phyloP scores from a whole-genome alignment of 1,140 invertebrate genomes.

The Solenopsis fugax region DNA sequence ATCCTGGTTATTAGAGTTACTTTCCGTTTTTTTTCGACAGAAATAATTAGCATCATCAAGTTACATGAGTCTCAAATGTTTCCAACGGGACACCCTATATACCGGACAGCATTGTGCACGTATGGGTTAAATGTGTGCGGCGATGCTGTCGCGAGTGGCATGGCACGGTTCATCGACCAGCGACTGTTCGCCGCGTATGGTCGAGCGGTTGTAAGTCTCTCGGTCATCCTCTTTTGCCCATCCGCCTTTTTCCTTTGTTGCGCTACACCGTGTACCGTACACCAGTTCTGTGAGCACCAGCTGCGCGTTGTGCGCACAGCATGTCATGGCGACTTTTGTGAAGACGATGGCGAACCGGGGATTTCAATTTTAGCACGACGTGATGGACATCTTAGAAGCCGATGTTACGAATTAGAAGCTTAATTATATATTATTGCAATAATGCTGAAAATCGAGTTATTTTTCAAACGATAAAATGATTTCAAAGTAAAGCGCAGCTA shows the following conservation, averaged over 20 bases:
- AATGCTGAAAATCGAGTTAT: not conserved
- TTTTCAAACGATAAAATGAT: not conserved
- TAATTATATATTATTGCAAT: not conserved
- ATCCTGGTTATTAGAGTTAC: too few species aligned
- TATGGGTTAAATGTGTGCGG: conserved; percentile 47
- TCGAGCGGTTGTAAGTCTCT: conserved; percentile 61
- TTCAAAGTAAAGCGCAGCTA: not conserved
- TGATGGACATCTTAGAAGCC: not conserved
- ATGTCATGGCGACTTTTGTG: conserved; percentile 4
- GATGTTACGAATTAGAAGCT: not conserved
- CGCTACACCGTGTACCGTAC: conserved; percentile 58
- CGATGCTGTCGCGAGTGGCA: conserved; percentile 56
- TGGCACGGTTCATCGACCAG: conserved; percentile 62
- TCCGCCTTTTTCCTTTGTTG: conserved; percentile 63
- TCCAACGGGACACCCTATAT: conserved; percentile 50
- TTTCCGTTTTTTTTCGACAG: not conserved
- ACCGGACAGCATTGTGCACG: conserved; percentile 26
- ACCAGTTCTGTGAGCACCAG: conserved; percentile 55
- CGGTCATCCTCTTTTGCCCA: conserved; percentile 65
- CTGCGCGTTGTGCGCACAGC: conserved; percentile 33
- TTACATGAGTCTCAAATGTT: not conserved
- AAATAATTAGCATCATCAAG: conserved; percentile 8
- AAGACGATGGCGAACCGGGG: not conserved
- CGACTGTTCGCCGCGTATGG: conserved; percentile 54
- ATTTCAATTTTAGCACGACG: conserved; percentile 12